Conservation (phyloP, 2,113 vertebrate species). For the Alligator mississippiensis region DNA sequence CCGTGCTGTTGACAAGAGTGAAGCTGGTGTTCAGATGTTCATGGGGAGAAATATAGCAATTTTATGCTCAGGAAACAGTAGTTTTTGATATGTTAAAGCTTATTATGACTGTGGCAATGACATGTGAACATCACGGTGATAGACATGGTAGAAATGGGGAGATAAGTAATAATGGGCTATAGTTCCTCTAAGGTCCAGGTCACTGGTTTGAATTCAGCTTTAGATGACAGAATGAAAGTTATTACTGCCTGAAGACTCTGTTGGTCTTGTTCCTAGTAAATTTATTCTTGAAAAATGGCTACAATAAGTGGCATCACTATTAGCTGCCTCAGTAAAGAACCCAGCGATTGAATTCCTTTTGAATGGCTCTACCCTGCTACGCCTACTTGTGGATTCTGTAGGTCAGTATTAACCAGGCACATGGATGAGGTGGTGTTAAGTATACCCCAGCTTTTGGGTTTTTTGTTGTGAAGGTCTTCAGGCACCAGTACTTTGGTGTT, state of each 20-base stretch:
- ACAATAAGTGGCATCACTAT: constrained; percentile 19
- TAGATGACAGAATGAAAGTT: neutral
- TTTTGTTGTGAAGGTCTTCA: neutral
- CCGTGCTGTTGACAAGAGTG: neutral
- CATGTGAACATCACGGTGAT: fast-evolving
- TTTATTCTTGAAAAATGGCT: constrained; percentile 56
- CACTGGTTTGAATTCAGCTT: neutral
- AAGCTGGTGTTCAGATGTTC: neutral
- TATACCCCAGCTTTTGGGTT: neutral
- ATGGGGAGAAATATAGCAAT: neutral
- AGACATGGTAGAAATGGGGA: neutral
- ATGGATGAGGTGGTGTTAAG: fast-evolving
- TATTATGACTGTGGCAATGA: neutral
- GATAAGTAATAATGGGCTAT: neutral
- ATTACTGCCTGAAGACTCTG: constrained; percentile 28
- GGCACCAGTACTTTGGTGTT: neutral
- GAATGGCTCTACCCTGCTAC: neutral
- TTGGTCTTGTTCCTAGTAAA: neutral
- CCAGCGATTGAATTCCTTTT: neutral
- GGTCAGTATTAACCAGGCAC: neutral
- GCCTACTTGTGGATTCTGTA: neutral
- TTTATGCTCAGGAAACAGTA: neutral
- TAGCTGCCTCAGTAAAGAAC: constrained; percentile 19
- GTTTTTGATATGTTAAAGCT: neutral
- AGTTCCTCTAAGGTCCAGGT: neutral